Percentiles rank a stretch among this genome's conserved stretches.
Conservation (phyloP, 1,140 invertebrate genomes). For the Triops longicaudatus region DNA sequence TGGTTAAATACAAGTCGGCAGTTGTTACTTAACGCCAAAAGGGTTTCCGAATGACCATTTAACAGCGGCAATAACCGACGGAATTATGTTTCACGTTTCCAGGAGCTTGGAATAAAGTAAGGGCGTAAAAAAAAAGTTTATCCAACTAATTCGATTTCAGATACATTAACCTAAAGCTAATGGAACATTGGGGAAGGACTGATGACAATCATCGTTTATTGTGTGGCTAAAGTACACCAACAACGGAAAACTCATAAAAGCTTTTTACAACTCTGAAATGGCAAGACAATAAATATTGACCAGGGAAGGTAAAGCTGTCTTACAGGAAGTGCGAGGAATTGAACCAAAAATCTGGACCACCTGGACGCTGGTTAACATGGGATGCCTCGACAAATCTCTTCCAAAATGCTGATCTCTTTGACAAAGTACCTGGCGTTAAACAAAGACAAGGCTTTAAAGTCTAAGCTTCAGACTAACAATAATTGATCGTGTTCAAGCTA, state of each 20-base stretch:
- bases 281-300: neutral
- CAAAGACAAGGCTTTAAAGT: neutral
- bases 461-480: neutral
- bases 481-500: neutral
- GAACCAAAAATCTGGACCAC: neutral
- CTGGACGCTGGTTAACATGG: neutral
- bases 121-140: neutral
- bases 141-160: neutral
- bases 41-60: neutral
- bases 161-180: neutral
- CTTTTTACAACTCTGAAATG: neutral
- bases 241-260: neutral
- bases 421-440: neutral
- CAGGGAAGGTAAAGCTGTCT: neutral
- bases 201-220: no score
- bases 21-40: constrained; percentile 12
- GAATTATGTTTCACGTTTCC: neutral
- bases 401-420: neutral
- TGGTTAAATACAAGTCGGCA: constrained; percentile 11
- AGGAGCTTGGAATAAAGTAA: neutral
- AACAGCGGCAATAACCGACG: neutral
- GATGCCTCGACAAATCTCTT: neutral
- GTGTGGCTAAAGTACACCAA: no score
- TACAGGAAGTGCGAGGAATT: constrained; percentile 6
- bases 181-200: no score